These are phyloP conservation scores for Drosophila maculinotata DNA, from an alignment of 2,888 invertebrate genomes.

Conservation along the genomic window DNA sequence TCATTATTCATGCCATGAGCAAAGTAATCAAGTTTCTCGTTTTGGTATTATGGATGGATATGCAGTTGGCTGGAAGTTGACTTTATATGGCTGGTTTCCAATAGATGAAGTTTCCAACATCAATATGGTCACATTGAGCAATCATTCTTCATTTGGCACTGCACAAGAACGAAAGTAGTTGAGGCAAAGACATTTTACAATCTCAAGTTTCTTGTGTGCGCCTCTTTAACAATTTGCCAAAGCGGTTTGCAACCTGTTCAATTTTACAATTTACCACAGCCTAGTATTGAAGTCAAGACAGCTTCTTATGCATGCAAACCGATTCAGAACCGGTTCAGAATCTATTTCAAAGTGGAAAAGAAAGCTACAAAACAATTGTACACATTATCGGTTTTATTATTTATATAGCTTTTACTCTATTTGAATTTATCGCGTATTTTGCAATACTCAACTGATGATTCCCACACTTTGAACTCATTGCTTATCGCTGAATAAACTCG, in stretches of 20 bases:
- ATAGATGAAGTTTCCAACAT: slow-evolving; percentile 1
- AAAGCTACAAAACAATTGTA: not conserved
- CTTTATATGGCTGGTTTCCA: slow-evolving; percentile 7
- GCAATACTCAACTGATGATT: slow-evolving; percentile 7
- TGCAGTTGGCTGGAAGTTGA: slow-evolving; percentile 6
- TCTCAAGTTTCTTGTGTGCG: too few relatives aligned
- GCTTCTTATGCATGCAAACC: not conserved
- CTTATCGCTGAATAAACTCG: slow-evolving; percentile 34
- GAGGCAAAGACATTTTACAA: too few relatives aligned
- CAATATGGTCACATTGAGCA: slow-evolving; percentile 27
- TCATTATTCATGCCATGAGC: slow-evolving; percentile 19
- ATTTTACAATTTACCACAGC: too few relatives aligned
- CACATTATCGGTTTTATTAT: not conserved
- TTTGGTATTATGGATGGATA: slow-evolving; percentile 14
- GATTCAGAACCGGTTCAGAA: not conserved
- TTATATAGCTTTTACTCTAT: not conserved
- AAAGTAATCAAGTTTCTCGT: slow-evolving; percentile 11
- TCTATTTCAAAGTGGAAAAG: not conserved
- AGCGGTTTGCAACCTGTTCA: too few relatives aligned
- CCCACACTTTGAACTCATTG: slow-evolving; percentile 21
- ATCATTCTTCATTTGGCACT: slow-evolving; percentile 19
- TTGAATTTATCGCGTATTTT: not conserved
- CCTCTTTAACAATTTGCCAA: too few relatives aligned
- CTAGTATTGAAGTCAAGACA: too few relatives aligned
- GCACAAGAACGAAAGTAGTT: not conserved